phyloP scores from a whole-genome alignment of 2,113 vertebrate species.

The Pterocles burchelli region DNA sequence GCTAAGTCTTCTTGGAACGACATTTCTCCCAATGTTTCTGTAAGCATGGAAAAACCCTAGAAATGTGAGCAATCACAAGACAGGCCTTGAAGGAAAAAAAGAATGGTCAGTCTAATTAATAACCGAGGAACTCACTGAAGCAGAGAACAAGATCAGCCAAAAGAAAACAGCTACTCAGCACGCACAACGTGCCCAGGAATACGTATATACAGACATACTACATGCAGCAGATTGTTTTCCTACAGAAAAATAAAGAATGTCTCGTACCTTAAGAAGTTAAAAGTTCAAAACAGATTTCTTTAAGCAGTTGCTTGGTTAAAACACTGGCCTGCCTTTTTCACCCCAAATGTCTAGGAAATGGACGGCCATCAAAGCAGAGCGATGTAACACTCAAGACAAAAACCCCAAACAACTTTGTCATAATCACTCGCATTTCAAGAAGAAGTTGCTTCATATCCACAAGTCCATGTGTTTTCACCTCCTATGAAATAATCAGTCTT shows the following conservation, averaged over 20 bases:
- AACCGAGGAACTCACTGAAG: background rate
- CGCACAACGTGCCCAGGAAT: background rate
- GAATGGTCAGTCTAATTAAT: background rate
- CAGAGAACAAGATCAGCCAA: background rate
- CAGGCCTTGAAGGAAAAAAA: background rate
- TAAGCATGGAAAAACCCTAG: background rate
- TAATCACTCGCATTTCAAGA: background rate
- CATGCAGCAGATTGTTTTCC: background rate
- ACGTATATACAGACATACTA: background rate
- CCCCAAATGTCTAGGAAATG: background rate
- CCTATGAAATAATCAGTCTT: background rate
- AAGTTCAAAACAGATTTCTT: background rate
- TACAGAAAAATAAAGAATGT: background rate
- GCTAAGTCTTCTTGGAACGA: background rate
- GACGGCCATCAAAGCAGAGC: background rate
- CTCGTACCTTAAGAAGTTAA: background rate
- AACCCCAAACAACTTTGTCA: background rate
- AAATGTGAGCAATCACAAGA: background rate
- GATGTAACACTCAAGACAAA: background rate
- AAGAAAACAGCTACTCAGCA: background rate
- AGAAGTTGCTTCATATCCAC: background rate
- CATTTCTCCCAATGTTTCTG: background rate
- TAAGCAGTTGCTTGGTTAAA: background rate
- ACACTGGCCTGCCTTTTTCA: background rate
- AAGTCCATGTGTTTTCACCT: background rate